Evolutionary conservation across 2,888 invertebrate genomes (phyloP).

Genomic region (Lithophane ornitopus): DNA sequence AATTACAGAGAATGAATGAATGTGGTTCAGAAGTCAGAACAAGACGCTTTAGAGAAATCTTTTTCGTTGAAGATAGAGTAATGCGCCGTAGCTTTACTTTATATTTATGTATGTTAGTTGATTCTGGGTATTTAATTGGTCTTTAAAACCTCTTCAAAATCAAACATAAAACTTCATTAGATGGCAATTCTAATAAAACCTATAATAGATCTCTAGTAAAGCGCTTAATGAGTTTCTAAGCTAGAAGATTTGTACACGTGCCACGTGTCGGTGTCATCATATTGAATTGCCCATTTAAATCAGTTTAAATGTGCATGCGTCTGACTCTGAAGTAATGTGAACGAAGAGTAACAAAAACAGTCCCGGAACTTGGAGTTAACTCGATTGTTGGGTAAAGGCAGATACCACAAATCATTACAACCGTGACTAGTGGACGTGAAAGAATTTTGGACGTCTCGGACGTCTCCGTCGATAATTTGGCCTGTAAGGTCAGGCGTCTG

Average conservation of each 20-base stretch:
- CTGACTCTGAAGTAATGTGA: conserved; percentile 28
- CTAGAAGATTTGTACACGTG: conserved; percentile 42
- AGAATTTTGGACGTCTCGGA: conserved; percentile 67
- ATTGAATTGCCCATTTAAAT: conserved; percentile 53
- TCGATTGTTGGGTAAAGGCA: conserved; percentile 63
- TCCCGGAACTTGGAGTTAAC: conserved; percentile 56
- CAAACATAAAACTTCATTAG: conserved; percentile 31
- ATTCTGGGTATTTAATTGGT: conserved; percentile 6
- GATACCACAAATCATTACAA: conserved; percentile 70
- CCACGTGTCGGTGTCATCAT: conserved; percentile 53
- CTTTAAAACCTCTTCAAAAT: conserved; percentile 9
- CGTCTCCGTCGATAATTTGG: conserved; percentile 40
- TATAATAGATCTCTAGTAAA: conserved; percentile 33
- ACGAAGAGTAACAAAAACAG: conserved; percentile 54
- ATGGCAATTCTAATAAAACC: conserved; percentile 30
- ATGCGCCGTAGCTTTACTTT: not conserved
- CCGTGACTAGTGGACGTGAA: conserved; percentile 73
- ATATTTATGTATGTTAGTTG: conserved; percentile 6
- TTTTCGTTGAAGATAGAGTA: not conserved
- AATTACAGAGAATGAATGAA: conserved; percentile 29
- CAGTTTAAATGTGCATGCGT: conserved; percentile 40
- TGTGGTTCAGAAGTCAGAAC: not conserved
- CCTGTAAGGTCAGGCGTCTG: conserved; percentile 40
- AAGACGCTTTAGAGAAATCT: not conserved
- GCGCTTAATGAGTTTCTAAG: conserved; percentile 46